phyloP scores from a whole-genome alignment of 2,113 vertebrate species.

The Anseranas semipalmata region DNA sequence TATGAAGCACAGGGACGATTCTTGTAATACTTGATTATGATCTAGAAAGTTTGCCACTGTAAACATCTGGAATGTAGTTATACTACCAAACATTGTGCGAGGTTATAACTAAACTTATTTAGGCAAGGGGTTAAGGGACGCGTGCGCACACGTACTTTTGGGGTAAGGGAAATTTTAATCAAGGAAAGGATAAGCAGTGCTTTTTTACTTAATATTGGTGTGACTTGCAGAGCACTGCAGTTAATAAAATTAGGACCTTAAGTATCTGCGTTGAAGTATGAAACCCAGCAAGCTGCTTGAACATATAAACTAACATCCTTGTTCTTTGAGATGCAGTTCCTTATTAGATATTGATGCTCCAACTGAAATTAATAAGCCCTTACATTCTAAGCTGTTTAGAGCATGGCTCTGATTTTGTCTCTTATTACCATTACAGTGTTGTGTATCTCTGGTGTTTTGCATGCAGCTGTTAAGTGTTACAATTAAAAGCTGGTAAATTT shows the following conservation, averaged over 20 bases:
- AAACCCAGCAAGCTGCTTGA: not conserved
- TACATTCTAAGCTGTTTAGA: not conserved
- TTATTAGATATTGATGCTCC: fast-evolving
- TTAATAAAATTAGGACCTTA: conserved; percentile 1
- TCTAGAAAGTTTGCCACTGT: not conserved
- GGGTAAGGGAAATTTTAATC: not conserved
- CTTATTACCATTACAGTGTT: not conserved
- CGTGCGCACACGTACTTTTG: not conserved
- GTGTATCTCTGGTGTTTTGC: not conserved
- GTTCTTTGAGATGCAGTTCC: not conserved
- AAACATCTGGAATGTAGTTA: not conserved
- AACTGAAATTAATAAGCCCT: not conserved
- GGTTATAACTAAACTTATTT: not conserved
- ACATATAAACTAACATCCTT: not conserved
- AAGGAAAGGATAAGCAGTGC: not conserved
- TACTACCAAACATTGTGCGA: not conserved
- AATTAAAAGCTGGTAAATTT: not conserved
- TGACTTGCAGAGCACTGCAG: not conserved
- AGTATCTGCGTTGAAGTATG: not conserved
- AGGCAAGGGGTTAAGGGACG: not conserved
- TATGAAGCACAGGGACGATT: not conserved
- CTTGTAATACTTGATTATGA: not conserved
- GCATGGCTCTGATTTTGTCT: not conserved
- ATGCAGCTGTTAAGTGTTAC: not conserved
- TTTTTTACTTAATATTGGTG: not conserved